A percentile compares a stretch with the other conserved stretches of the same genome.
Conservation (phyloP, 1,140 invertebrate genomes). For the Maconellicoccus hirsutus region DNA sequence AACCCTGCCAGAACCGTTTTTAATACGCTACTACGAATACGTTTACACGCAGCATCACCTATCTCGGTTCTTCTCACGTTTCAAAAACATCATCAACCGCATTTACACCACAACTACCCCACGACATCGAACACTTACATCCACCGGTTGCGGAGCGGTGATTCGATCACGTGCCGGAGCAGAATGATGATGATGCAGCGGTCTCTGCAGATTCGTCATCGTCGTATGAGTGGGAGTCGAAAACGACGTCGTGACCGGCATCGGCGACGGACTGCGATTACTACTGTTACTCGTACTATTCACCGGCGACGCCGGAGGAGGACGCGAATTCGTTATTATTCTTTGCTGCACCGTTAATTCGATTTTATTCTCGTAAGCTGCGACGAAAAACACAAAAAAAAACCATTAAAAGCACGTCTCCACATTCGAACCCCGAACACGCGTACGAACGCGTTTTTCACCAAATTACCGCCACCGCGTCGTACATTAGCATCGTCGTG, state of each 20-base stretch:
- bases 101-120: no score
- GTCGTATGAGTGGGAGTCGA: constrained; percentile 33
- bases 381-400: constrained; percentile 25
- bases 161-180: constrained; percentile 46
- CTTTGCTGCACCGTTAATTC: constrained; percentile 47
- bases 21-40: no score
- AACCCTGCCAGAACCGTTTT: no score
- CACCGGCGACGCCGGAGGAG: constrained; percentile 32
- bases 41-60: no score
- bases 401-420: neutral
- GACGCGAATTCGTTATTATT: neutral
- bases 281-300: constrained; percentile 35
- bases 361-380: constrained; percentile 46
- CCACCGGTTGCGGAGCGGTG: constrained; percentile 77
- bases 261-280: constrained; percentile 31
- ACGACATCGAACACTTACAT: constrained; percentile 69
- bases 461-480: no score
- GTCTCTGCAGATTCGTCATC: constrained; percentile 34
- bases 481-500: no score
- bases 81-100: no score
- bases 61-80: no score
- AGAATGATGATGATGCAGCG: constrained; percentile 36
- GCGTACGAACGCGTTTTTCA: no score
- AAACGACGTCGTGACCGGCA: constrained; percentile 23
- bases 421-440: no score